phyloP scores from a whole-genome alignment of 2,113 vertebrate species.

The Struthidea cinerea region DNA sequence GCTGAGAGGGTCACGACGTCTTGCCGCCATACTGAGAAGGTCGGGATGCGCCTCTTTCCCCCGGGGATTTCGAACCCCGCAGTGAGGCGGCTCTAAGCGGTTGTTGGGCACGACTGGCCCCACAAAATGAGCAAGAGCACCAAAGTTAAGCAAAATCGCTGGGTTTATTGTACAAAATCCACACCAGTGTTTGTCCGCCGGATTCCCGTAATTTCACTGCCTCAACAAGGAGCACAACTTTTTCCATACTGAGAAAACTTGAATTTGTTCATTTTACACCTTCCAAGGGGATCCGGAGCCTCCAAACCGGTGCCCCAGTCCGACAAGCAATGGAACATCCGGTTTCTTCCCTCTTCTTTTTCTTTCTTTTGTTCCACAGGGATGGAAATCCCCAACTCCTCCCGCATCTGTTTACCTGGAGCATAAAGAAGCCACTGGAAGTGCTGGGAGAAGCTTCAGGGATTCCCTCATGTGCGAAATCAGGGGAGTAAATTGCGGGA shows the following conservation, averaged over 20 bases:
- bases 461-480: rapidly evolving
- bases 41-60: rapidly evolving
- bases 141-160: not conserved
- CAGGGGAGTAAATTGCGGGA: not conserved
- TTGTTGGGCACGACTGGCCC: rapidly evolving
- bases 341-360: not conserved
- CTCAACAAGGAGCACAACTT: not conserved
- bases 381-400: not conserved
- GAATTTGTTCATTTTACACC: not conserved
- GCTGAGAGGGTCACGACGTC: not conserved
- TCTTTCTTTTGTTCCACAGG: not conserved
- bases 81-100: no score
- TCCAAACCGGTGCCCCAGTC: rapidly evolving
- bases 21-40: not conserved
- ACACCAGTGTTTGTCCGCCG: no score
- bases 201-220: not conserved
- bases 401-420: rapidly evolving
- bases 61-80: rapidly evolving
- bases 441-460: not conserved
- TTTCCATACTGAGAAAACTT: rapidly evolving
- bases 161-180: not conserved
- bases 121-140: not conserved
- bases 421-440: not conserved
- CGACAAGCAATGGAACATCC: not conserved
- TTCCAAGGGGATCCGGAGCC: rapidly evolving